A percentile compares a stretch with the other conserved stretches of the same genome.
Evolutionary conservation across 2,113 vertebrate species (phyloP).

Genomic region (Cinclus cinclus): DNA sequence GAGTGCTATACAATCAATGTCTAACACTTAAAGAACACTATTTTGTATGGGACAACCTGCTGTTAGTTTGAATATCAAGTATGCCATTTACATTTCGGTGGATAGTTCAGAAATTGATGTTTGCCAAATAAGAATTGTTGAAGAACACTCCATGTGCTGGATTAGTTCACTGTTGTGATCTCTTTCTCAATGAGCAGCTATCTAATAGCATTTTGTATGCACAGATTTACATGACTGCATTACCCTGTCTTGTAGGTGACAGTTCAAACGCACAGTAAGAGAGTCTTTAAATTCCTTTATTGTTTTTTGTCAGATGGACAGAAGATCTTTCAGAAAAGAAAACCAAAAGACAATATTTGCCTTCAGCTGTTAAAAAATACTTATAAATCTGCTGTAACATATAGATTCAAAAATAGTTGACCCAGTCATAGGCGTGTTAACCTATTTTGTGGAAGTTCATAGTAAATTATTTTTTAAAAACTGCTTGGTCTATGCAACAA

Average conservation of each 20-base stretch:
- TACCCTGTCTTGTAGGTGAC: neutral
- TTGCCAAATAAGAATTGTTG: conserved; percentile 66
- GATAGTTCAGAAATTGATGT: conserved; percentile 67
- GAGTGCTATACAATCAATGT: conserved; percentile 19
- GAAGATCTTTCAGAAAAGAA: neutral
- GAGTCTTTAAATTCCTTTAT: neutral
- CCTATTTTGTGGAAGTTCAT: neutral
- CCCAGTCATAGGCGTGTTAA: neutral
- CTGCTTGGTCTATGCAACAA: neutral
- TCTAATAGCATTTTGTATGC: conserved; percentile 29
- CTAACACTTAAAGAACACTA: conserved; percentile 12
- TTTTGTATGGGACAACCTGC: conserved; percentile 64
- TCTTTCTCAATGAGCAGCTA: conserved; percentile 1
- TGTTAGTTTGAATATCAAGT: conserved; percentile 71
- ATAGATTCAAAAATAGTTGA: neutral
- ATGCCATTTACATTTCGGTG: conserved; percentile 69
- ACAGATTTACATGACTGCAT: neutral
- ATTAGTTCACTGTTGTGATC: conserved; percentile 59
- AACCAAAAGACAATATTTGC: conserved; percentile 10
- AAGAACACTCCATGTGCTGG: conserved; percentile 65
- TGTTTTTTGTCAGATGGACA: conserved; percentile 25
- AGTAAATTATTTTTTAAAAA: neutral
- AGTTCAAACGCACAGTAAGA: neutral
- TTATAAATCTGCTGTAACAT: conserved; percentile 19
- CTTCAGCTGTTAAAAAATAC: conserved; percentile 3